Base-by-base conservation (phyloP, 2,797 vertebrate species). In the Allobates femoralis region DNA sequence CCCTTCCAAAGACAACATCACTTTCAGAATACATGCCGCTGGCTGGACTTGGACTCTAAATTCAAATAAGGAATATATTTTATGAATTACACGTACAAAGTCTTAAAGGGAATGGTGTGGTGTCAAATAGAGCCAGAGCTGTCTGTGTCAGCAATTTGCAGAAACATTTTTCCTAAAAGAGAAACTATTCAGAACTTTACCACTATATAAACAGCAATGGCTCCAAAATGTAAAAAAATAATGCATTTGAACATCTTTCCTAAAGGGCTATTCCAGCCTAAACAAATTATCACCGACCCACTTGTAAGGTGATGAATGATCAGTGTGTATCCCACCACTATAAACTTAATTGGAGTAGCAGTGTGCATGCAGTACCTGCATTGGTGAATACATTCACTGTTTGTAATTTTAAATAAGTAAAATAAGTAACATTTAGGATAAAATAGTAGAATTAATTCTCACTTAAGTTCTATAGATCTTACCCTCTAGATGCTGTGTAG, bases 1-100 rank as follows among this genome's bases (percentile, higher is more conserved):
- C 19, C 8, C 7, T 58, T 53, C 76, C 34, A 79, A 79, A 46
- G 66, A 84, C 71, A 71, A 84, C 46, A 64, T 58, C 73, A 83
- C 26, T 66, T 64, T 50, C 23, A 74, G 41, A 74, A 15, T 23
- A 23, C 21, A 37, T 58, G 30, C 53, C 71, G 3, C 16, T 62
- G 23, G 32, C 51, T 83, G 50, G 32, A 28, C 10, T 12, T 6
- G 55, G 19, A 15, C 41, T 71, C 55, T 30, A 82, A 58, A 58
- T 46, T n/a, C 19, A 5, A 23, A 58, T 26, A 34, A 55, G 21
- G 7, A 58, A 46, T 26, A 14, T 15, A 28, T 30, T 74, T 83
- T 74, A 19, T 60, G 19, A 18, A 74, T 50, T 50, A 50, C 41
- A 50, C 23, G 2, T 60, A 58, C 32, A 78, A 73, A 74, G 2